A percentile compares a stretch with the other conserved stretches of the same genome.
Conservation (phyloP, 92 coral and sea anemone genomes). For the Epizoanthus rinbou region DNA sequence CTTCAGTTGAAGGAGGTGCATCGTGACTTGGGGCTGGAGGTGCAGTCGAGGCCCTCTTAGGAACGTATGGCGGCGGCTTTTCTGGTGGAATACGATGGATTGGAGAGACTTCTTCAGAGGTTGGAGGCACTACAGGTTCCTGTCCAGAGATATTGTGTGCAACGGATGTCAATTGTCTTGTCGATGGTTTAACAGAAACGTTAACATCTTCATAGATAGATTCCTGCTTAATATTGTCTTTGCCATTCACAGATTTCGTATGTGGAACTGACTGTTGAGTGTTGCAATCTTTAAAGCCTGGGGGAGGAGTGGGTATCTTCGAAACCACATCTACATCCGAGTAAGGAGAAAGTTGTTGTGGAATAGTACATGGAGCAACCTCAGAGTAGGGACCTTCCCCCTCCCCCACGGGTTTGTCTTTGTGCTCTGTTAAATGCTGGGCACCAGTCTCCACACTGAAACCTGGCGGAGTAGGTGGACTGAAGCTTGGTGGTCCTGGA, state of each 20-base stretch:
- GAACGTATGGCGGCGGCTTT: slow-evolving; percentile 56
- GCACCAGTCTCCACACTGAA: not conserved
- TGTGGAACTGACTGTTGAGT: not conserved
- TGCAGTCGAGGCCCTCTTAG: slow-evolving; percentile 3
- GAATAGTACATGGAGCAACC: slow-evolving; percentile 1
- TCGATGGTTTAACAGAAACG: not conserved
- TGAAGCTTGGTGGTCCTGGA: slow-evolving; percentile 68
- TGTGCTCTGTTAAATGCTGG: not conserved
- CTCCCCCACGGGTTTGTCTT: not conserved
- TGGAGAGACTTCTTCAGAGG: not conserved
- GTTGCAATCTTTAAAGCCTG: slow-evolving; percentile 25
- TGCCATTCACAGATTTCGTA: not conserved
- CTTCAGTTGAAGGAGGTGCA: not conserved
- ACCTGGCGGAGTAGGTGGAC: slow-evolving; percentile 54
- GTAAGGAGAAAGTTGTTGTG: slow-evolving; percentile 19
- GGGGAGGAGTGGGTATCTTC: slow-evolving; percentile 31
- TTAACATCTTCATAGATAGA: slow-evolving; percentile 33
- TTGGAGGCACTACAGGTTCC: not conserved
- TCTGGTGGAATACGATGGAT: slow-evolving; percentile 42
- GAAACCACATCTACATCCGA: slow-evolving; percentile 33
- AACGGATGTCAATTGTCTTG: not conserved
- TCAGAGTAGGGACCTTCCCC: slow-evolving; percentile 52
- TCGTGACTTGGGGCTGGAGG: not conserved
- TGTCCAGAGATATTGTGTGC: not conserved
- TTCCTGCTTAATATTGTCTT: not conserved